Evolutionary conservation across 2,888 invertebrate genomes (phyloP), one percentile per base, ranked within the genome.

Genomic region (Spatulosminthurus flaviceps): DNA sequence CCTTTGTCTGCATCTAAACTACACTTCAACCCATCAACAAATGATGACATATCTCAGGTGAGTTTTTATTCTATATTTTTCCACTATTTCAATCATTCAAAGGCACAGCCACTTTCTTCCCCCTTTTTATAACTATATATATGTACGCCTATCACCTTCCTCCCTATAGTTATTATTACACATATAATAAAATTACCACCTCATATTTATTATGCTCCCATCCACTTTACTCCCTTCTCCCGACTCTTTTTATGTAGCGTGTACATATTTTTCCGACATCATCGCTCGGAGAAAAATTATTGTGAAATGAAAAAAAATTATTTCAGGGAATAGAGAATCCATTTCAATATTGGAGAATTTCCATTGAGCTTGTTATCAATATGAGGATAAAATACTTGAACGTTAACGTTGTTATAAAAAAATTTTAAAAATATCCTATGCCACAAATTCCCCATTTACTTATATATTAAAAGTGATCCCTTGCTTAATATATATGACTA

Each of bases 11-110:
- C 66, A 34, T 66, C 41, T 66, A 43, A 51, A 34, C 24, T 71
- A 42, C 29, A 76, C 67, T 76, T 67, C 66, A 66, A 34, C 76
- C 67, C 76, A 41, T 76, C 76, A 66, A 66, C 76, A 66, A 66
- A 67, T 76, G 67, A 76, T 76, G 76, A 76, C 66, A 76, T 42
- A 76, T 76, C 76, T 67, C 76, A 66, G 24, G 72, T 51, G 28
- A 72, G 71, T 71, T 41, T 71, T 71, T 42, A 51, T 51, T 51
- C 5, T 51, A 51, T 41, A 41, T 41, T 9, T 51, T 19, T 51
- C 51, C 2, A 51, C 9, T n/a, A 2, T 13, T n/a, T n/a, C n/a
- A n/a, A n/a, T 13, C 51, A 51, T 34, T 34, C 34, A 34, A 34
- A 34, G 9, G 16, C 51, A 1, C 16, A 19, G 51, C 51, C 5